These are phyloP conservation scores for Hippoglossus stenolepis DNA, from an alignment of 2,113 vertebrate genomes.

Conservation along the genomic window DNA sequence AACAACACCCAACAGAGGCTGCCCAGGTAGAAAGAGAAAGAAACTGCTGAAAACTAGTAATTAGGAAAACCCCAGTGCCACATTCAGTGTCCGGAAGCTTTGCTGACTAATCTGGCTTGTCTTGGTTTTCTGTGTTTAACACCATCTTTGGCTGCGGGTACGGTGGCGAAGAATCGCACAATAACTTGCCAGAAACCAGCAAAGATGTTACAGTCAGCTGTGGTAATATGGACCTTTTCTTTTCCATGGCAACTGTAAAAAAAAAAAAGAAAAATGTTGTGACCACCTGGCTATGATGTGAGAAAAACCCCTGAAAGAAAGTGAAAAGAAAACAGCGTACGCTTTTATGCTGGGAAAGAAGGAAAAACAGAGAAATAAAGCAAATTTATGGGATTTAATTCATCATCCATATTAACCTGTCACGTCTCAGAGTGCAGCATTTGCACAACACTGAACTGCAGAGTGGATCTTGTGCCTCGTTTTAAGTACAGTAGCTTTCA, in stretches of 20 bases:
- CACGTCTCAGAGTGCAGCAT: conserved; percentile 19
- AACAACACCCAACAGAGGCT: conserved; percentile 38
- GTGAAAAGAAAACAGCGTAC: conserved; percentile 15
- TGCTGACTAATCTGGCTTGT: conserved; percentile 53
- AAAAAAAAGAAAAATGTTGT: conserved; percentile 43
- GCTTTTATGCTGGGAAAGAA: conserved; percentile 24
- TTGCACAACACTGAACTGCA: conserved; percentile 25
- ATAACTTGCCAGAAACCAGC: conserved; percentile 15
- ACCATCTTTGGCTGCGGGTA: neutral
- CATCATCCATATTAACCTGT: conserved; percentile 27
- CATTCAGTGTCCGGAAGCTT: conserved; percentile 39
- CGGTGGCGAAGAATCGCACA: neutral
- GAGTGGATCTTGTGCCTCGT: conserved; percentile 14
- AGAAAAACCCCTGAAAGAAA: conserved; percentile 20
- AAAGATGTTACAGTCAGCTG: conserved; percentile 3
- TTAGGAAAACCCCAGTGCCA: conserved; percentile 61
- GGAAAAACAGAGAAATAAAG: conserved; percentile 17
- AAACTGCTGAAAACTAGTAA: conserved; percentile 59
- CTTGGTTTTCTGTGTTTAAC: conserved; percentile 14
- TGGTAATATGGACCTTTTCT: conserved; percentile 10
- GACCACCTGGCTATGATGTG: neutral
- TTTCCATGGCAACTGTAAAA: conserved; percentile 46
- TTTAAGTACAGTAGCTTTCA: conserved; percentile 22
- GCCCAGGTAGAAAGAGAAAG: conserved; percentile 28
- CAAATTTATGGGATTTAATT: conserved; percentile 39